Base-by-base conservation (phyloP, 1,140 invertebrate genomes). In the Drosophila fuyamai region DNA sequence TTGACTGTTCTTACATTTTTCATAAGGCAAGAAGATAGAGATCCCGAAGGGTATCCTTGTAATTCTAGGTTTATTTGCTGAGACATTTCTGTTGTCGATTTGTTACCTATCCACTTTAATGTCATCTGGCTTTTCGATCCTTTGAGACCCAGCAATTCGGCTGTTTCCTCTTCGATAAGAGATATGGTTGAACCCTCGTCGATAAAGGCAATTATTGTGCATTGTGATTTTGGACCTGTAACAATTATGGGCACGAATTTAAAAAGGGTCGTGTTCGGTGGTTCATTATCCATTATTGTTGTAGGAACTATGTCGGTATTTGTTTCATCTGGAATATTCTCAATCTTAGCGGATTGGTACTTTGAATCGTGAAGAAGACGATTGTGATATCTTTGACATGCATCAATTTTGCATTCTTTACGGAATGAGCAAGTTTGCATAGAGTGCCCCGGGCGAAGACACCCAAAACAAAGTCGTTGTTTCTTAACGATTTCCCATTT, bases 1-100 rank as follows among this genome's bases (percentile, higher is more conserved):
- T 46, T 46, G 8, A 46, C 16, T 46, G 16, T 46, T 46, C 16
- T 46, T 46, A 46, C 14, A 44, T 18, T 44, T 44, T 44, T 44
- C 8, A 44, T 44, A 4, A 18, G 43, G 9, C 8, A 43, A 16
- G 5, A 7, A 16, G 6, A 16, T 43, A 8, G 41, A 18, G 14
- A 44, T 44, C 16, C 14, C 2, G 16, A 13, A 7, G 18, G 5
- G 5, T 13, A 13, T 47, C 46, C 18, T 12, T 47, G 18, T 27
- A 27, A 13, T 27, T 47, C 18, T 2, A 47, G 5, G 18, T 27
- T 47, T 23, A 47, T 27, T 47, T 27, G 18, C 4, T 27, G 46
- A 27, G 46, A 47, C 46, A 46, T 47, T 47, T 47, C 18, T 23
- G 16, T 23, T 13, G 44, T 13, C 4, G 44, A 23, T 23, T 23